phyloP scores from a whole-genome alignment of 2,888 invertebrate genomes.

The Volucella bombylans region DNA sequence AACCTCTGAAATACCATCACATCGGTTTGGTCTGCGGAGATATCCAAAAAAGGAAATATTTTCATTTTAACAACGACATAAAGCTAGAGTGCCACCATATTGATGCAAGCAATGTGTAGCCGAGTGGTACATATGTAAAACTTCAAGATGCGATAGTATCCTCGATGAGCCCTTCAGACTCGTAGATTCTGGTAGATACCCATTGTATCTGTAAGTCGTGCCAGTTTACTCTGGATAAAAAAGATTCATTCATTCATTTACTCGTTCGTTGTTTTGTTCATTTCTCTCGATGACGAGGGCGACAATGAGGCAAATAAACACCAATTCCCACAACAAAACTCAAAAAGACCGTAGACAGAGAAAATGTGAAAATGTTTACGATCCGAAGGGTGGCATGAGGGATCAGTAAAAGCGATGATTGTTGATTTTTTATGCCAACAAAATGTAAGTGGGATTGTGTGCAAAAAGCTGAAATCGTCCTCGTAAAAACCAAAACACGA shows the following conservation, averaged over 20 bases:
- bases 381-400: slow-evolving; percentile 17
- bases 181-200: neutral
- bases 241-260: slow-evolving; percentile 30
- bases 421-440: slow-evolving; percentile 40
- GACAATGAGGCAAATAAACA: slow-evolving; percentile 45
- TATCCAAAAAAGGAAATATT: slow-evolving; percentile 34
- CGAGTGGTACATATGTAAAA: slow-evolving; percentile 20
- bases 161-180: no score
- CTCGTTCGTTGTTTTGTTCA: neutral
- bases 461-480: slow-evolving; percentile 36
- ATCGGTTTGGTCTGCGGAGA: neutral
- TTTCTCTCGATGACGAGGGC: slow-evolving; percentile 13
- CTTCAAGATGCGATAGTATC: slow-evolving; percentile 2
- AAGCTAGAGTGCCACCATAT: slow-evolving; percentile 36
- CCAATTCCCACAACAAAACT: neutral
- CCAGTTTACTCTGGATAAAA: slow-evolving; percentile 45
- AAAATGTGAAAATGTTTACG: slow-evolving; percentile 27
- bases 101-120: slow-evolving; percentile 25
- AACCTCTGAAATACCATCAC: slow-evolving; percentile 30
- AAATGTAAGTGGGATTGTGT: slow-evolving; percentile 7
- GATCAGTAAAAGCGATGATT: slow-evolving; percentile 37
- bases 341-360: neutral
- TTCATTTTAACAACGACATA: slow-evolving; percentile 40
- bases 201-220: slow-evolving; percentile 1
- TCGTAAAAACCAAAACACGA: slow-evolving; percentile 20